Evolutionary conservation across 1,140 invertebrate species (phyloP), one percentile per base, ranked within the genome.

Genomic region (Drosophila insularis): DNA sequence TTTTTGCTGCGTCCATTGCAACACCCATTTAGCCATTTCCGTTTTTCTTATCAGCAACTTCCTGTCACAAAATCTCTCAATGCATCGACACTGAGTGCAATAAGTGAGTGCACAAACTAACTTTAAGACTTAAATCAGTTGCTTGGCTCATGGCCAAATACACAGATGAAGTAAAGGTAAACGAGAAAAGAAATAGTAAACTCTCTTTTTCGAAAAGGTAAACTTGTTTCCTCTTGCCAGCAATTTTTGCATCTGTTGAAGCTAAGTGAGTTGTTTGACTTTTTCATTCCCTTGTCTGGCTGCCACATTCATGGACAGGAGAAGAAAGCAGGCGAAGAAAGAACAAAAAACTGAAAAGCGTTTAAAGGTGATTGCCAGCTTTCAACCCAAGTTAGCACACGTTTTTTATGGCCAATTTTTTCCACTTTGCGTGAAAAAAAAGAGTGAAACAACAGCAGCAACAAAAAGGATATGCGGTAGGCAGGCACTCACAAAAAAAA

Each of bases 211-310:
- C 61, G 21, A 46, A 60, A 68, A 66, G 71, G 66, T 39, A 54
- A 61, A 79, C 55, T 71, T 67, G 5, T 27, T 53, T 63, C 19
- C n/a, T 27, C 46, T 46, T 40, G 21, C 56, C 43, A 68, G 43
- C 43, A 59, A 40, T 71, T 76, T 87, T 86, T 87, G 82, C 79
- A 82, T 86, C 71, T 64, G 55, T 50, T 6, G 54, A 39, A 60
- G 19, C 79, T 87, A 86, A 86, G 79, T 87, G 82, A 86, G 71
- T 82, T 79, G 79, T 79, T 86, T 87, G 82, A 86, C 81, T 86
- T 87, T 63, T 87, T 82, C 79, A 82, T 79, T 73, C 63, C 70
- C 17, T 50, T 50, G 71, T 71, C 63, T 67, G 60, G 56, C 43
- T 68, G 65, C 40, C 55, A 69, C 74, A 74, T 27, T 78, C 64